These are phyloP conservation scores for Tamias sibiricus DNA, from an alignment of 2,113 vertebrate genomes.

Conservation along the genomic window DNA sequence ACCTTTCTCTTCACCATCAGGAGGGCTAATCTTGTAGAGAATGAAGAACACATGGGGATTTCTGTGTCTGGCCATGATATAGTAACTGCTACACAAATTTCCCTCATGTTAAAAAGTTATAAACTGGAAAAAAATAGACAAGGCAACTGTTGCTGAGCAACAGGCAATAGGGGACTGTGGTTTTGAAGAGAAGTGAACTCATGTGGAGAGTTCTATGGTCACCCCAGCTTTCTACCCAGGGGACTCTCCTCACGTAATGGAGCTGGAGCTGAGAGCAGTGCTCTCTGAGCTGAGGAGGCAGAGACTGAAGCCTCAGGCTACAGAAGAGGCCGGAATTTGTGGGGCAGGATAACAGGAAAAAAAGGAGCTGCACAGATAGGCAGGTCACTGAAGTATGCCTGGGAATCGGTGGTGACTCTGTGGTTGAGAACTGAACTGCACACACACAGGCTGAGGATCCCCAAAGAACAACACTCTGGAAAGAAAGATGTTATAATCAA, in stretches of 20 bases:
- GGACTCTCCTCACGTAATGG: no score
- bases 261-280: not conserved
- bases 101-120: not conserved
- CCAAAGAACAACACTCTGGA: not conserved
- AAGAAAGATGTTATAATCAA: not conserved
- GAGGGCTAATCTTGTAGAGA: not conserved
- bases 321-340: not conserved
- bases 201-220: not conserved
- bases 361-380: not conserved
- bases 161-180: not conserved
- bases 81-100: not conserved
- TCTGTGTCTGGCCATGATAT: not conserved
- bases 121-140: not conserved
- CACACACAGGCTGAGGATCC: not conserved
- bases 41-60: constrained; percentile 37
- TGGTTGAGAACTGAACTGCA: not conserved
- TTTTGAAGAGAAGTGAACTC: not conserved
- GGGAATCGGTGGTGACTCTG: not conserved
- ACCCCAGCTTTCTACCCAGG: not conserved
- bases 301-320: not conserved
- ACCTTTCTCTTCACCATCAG: not conserved
- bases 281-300: not conserved
- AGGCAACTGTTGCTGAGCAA: not conserved
- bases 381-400: not conserved
- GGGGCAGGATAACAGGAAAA: not conserved